Base-by-base conservation (phyloP, 2,797 vertebrate species). In the Neosilurus hyrtlii region DNA sequence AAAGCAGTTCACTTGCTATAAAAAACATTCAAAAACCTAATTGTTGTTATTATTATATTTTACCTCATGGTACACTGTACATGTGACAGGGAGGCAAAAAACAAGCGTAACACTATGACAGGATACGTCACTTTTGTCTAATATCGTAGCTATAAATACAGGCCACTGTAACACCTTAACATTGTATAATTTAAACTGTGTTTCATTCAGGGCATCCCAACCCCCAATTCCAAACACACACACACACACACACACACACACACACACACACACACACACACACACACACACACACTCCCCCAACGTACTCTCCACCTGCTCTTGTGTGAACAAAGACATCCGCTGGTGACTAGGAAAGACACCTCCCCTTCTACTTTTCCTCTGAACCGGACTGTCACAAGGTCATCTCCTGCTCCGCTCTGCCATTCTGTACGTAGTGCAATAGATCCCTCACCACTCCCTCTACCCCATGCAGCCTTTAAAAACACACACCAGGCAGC, bases 141-240 rank as follows among this genome's bases (percentile, higher is more conserved):
- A 22, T 26, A 26, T 16, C 24, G n/a, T 72, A 56, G 18, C 16
- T 35, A 74, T 35, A 56, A 20, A 18, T 30, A 74, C 30, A 3
- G 26, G 4, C 73, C 3, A n/a, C 18, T 62, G 0, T 43, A 49
- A 9, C 16, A 75, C 22, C 2, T 37, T n/a, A 22, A 74, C 26
- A 15, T 65, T 14, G n/a, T 76, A n/a, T 37, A 6, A 61, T 59
- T 43, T 59, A 49, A 62, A 16, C 8, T 6, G 30, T 59, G 35
- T 57, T 30, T 43, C 20, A 52, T 30, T 72, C 11, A 59, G n/a
- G 15, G n/a, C 54, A 65, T 84, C 78, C 85, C 84, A 67, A 82
- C 87, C 89, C 72, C 91, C 89, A 70, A 88, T 90, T 88, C 83
- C 86, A 85, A 85, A 35, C 83, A 83, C 72, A 82, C 88, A 88